Evolutionary conservation across 2,113 vertebrate genomes (phyloP).

Genomic region (Jacana jacana): DNA sequence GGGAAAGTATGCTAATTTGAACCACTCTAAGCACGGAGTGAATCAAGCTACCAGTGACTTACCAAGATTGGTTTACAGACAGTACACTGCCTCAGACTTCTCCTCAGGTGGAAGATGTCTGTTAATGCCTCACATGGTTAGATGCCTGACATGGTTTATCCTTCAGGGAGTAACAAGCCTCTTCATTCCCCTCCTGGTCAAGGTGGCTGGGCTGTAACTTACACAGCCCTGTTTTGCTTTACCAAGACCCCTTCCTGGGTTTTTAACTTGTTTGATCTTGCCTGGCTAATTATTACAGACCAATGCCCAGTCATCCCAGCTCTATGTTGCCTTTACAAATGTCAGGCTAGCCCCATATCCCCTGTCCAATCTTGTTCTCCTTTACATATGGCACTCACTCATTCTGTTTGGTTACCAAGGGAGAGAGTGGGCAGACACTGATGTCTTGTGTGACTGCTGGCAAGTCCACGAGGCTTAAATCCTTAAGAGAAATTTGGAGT

Average conservation of each 20-base stretch:
- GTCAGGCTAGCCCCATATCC: neutral
- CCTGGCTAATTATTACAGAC: neutral
- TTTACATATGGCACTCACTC: neutral
- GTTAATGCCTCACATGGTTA: neutral
- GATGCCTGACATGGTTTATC: neutral
- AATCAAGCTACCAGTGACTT: neutral
- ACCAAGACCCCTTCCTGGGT: neutral
- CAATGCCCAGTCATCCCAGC: neutral
- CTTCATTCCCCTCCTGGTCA: neutral
- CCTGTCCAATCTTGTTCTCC: neutral
- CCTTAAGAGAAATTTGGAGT: neutral
- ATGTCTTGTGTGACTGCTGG: neutral
- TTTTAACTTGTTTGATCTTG: neutral
- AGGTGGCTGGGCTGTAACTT: neutral
- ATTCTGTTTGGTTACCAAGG: neutral
- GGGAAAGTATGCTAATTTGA: neutral
- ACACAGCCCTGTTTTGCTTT: neutral
- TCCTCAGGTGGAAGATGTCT: neutral
- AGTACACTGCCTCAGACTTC: neutral
- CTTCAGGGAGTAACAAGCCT: neutral
- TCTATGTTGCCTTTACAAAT: neutral
- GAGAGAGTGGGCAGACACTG: neutral
- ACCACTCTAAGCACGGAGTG: neutral
- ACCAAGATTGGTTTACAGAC: neutral
- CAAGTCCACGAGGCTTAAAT: neutral